Evolutionary conservation across 2,113 vertebrate species (phyloP).

Genomic region (Pandion haliaetus): DNA sequence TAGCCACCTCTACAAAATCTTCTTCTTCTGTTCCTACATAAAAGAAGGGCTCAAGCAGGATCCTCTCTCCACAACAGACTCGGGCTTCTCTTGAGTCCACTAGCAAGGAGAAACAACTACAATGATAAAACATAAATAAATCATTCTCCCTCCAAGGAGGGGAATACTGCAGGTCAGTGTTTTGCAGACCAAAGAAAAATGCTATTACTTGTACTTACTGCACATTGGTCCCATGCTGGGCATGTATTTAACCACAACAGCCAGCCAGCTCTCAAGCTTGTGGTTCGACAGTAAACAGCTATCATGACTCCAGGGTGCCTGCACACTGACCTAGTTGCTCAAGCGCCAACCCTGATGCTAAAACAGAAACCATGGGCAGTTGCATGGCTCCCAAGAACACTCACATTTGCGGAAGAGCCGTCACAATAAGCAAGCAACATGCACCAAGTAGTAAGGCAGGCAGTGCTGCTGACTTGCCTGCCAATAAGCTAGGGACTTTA

Average conservation of each 20-base stretch:
- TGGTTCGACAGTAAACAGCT: neutral
- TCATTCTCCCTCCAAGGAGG: neutral
- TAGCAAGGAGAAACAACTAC: neutral
- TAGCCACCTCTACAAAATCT: neutral
- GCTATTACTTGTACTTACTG: neutral
- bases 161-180: neutral
- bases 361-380: neutral
- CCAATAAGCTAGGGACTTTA: neutral
- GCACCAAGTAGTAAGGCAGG: neutral
- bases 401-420: neutral
- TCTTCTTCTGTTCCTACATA: neutral
- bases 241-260: neutral
- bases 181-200: neutral
- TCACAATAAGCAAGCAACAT: neutral
- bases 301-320: neutral
- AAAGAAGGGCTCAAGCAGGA: neutral
- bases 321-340: neutral
- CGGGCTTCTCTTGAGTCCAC: neutral
- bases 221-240: neutral
- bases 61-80: neutral
- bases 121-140: neutral
- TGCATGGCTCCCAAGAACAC: neutral
- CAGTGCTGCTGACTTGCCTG: neutral
- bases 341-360: neutral
- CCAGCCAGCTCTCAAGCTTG: neutral